Evolutionary conservation across 2,113 vertebrate genomes (phyloP).

Genomic region (Sigmodon hispidus): DNA sequence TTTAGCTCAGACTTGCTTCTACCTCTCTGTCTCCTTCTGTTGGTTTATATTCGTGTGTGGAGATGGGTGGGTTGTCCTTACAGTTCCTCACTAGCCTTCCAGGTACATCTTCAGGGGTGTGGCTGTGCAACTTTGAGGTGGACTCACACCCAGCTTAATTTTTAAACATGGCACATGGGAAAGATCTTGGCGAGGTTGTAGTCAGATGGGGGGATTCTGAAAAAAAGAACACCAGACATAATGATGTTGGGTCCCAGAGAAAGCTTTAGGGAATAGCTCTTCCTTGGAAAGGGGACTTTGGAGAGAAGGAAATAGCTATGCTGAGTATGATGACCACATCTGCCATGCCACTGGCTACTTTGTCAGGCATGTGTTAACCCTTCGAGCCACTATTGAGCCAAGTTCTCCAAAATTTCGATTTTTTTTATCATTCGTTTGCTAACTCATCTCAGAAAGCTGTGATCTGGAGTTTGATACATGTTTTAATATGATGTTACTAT

Average conservation of each 20-base stretch:
- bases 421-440: not conserved
- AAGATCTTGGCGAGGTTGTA: not conserved
- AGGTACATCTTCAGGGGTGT: not conserved
- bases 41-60: not conserved
- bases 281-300: not conserved
- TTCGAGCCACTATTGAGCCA: not conserved
- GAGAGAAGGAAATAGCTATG: not conserved
- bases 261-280: not conserved
- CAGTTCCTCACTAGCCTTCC: not conserved
- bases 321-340: not conserved
- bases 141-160: not conserved
- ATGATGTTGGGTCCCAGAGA: not conserved
- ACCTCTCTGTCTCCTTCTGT: not conserved
- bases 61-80: not conserved
- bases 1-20: not conserved
- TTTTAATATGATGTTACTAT: not conserved
- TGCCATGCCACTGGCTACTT: not conserved
- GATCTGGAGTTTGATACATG: constrained; percentile 9
- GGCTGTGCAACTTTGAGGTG: not conserved
- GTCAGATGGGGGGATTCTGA: not conserved
- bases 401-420: not conserved
- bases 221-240: not conserved
- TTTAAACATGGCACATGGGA: not conserved
- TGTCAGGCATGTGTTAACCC: not conserved
- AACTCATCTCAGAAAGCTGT: not conserved